Conservation (phyloP, 2,797 vertebrate genomes). For the Sebastes cheni region DNA sequence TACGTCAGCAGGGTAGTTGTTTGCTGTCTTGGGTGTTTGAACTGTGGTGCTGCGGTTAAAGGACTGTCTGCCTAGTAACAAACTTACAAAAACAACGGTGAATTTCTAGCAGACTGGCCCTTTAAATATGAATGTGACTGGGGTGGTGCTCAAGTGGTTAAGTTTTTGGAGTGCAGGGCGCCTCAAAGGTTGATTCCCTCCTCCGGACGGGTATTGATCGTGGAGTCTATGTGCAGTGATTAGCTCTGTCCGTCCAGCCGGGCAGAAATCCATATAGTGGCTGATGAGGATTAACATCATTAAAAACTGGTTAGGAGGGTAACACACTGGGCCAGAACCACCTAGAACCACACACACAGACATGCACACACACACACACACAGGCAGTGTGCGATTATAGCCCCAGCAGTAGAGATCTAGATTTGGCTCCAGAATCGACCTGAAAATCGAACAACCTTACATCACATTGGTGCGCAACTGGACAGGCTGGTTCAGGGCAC, state of each 20-base stretch:
- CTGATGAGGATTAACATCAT: constrained; percentile 72
- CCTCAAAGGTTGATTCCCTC: constrained; percentile 59
- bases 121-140: constrained; percentile 14
- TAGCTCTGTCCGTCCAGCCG: constrained; percentile 62
- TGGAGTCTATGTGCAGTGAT: constrained; percentile 59
- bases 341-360: constrained; percentile 12
- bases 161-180: constrained; percentile 25
- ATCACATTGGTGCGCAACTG: constrained; percentile 65
- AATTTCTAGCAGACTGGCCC: background rate
- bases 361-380: constrained; percentile 18
- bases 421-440: constrained; percentile 79
- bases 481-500: constrained; percentile 46
- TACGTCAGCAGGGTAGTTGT: background rate
- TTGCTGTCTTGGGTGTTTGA: background rate
- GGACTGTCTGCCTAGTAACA: background rate
- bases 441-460: constrained; percentile 71
- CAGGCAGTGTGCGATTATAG: constrained; percentile 66
- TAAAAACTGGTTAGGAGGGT: constrained; percentile 59
- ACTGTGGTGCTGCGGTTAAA: background rate
- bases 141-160: constrained; percentile 30
- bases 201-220: constrained; percentile 59
- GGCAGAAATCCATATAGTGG: constrained; percentile 65
- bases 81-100: background rate
- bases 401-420: constrained; percentile 70
- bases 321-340: constrained; percentile 55